Evolutionary conservation across 2,888 invertebrate species (phyloP).

Genomic region (Chromoteleia sp.): DNA sequence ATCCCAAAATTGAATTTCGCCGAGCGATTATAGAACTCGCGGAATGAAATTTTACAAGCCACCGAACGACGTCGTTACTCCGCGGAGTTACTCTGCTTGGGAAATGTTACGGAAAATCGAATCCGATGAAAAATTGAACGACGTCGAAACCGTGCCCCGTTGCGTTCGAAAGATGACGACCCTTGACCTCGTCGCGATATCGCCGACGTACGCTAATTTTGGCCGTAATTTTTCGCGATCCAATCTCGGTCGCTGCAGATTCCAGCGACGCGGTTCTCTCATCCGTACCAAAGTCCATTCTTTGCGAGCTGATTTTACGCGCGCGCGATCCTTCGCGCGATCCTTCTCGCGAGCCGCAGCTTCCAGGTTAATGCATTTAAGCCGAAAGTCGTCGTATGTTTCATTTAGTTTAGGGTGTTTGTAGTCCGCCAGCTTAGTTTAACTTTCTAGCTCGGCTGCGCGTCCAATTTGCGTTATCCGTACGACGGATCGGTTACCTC

Average conservation of each 20-base stretch:
- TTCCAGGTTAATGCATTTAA: slow-evolving; percentile 55
- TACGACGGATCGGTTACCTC: slow-evolving; percentile 42
- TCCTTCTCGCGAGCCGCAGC: slow-evolving; percentile 38
- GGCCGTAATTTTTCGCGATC: neutral
- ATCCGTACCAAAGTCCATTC: slow-evolving; percentile 32
- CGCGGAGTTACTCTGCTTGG: no score
- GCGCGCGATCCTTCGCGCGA: slow-evolving; percentile 27
- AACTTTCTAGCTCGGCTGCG: slow-evolving; percentile 41
- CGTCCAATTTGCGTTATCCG: slow-evolving; percentile 51
- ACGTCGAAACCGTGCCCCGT: no score
- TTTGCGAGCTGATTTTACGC: slow-evolving; percentile 25
- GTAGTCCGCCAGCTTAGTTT: slow-evolving; percentile 50
- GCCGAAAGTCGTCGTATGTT: slow-evolving; percentile 56
- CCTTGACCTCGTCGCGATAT: neutral
- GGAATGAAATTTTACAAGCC: no score
- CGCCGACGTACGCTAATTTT: no score
- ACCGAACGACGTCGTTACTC: no score
- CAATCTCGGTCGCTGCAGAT: slow-evolving; percentile 7
- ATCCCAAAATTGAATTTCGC: no score
- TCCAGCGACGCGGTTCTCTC: slow-evolving; percentile 14
- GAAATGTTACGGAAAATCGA: no score
- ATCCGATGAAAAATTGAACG: no score
- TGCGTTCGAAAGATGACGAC: no score
- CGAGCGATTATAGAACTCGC: no score
- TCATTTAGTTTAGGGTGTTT: slow-evolving; percentile 57